Base-by-base conservation (phyloP, 1,140 invertebrate species). In the Penaeus indicus region DNA sequence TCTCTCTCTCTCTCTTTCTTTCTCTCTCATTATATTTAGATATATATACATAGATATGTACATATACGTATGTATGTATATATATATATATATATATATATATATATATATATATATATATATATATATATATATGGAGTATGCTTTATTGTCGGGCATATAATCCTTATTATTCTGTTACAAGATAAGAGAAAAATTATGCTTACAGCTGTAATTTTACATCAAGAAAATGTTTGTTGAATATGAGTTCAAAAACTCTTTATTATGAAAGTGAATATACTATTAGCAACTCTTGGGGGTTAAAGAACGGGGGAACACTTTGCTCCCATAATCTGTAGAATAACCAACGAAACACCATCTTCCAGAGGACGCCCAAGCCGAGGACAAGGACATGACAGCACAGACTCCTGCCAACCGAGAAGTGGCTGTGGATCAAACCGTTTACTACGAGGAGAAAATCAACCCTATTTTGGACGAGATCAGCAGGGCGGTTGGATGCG, bases 401-500 rank as follows among this genome's bases (percentile, higher is more conserved):
- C 47, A 86, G 32, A 38, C 32, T 25, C 63, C 80, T 7, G 25
- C 38, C 42, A 25, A 27, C 16, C 19, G 82, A 61, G 84, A 85
- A 42, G 22, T 42, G 54, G 67, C 83, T 5, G 90, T 85, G n/a
- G 90, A 91, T 16, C 90, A 91, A 72, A 80, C 88, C 19, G 62
- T 85, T 2, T 86, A 90, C 77, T 91, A 83, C 79, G 90, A 91
- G 78, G 86, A 84, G 78, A 63, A 89, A 80, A 86, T 90, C 91
- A 92, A 84, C 83, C 94, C 94, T 79, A 92, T 94, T 64, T 90
- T 90, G 79, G 92, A 92, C 86, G 91, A 92, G 69, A 86, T 90
- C 61, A 91, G 89, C 54, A 64, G 86, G 60, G 89, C 91, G n/a
- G 69, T 91, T 18, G 61, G 81, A 16, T 89, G 91, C 69, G 88